Evolutionary conservation across 53 echinoderm and acorn worm species (phyloP).

Genomic region (Antedon mediterranea): DNA sequence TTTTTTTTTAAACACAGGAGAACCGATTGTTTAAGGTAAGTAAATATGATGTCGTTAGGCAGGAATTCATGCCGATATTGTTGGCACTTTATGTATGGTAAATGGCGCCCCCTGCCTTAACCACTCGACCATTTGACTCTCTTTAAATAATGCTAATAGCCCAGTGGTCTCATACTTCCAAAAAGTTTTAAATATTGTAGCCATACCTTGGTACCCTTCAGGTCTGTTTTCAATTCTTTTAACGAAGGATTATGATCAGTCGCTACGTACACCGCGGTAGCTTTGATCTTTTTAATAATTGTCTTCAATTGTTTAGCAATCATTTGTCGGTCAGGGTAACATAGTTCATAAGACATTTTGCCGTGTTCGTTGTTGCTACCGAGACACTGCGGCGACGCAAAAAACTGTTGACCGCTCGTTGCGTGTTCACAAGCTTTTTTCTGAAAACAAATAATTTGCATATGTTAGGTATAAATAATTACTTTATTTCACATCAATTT

Average conservation of each 20-base stretch:
- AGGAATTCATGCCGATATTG: no score
- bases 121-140: no score
- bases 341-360: slow-evolving; percentile 49
- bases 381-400: slow-evolving; percentile 90
- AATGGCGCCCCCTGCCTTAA: no score
- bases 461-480: no score
- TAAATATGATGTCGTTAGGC: no score
- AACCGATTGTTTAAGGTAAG: no score
- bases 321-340: slow-evolving; percentile 30
- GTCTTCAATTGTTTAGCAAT: slow-evolving; percentile 48
- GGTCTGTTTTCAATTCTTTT: slow-evolving; percentile 9
- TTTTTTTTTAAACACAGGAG: no score
- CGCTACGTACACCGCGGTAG: slow-evolving; percentile 72
- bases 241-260: slow-evolving; percentile 64
- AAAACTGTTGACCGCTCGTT: slow-evolving; percentile 30
- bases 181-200: neutral
- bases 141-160: no score
- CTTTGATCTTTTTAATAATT: slow-evolving; percentile 56
- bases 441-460: slow-evolving; percentile 10
- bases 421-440: slow-evolving; percentile 57
- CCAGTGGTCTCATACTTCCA: no score
- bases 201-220: neutral
- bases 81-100: no score
- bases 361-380: slow-evolving; percentile 74
- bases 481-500: no score